Evolutionary conservation across 2,113 vertebrate species (phyloP), one percentile per base, ranked within the genome.

Genomic region (Hippoglossus stenolepis): DNA sequence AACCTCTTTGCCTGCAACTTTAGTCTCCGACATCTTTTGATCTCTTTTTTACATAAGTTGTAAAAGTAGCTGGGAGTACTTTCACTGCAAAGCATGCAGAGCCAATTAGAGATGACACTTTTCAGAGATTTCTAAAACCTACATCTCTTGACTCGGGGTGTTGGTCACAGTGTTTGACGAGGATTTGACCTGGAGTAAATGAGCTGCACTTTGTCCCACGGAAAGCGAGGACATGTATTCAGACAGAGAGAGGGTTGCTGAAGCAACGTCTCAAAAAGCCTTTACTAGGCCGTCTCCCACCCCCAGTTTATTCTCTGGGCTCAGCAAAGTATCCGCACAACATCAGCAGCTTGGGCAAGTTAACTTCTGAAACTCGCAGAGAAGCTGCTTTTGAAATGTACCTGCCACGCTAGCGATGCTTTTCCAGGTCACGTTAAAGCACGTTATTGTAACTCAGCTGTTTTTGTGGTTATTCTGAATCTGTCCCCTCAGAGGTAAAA

Each of bases 321-420:
- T 84, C 87, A 83, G 85, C 85, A 85, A 68, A 83, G 81, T 47
- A 68, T 69, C 76, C 70, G 74, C 75, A 77, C 71, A 79, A 75
- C 73, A 82, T 86, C 78, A 82, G 83, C 89, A 90, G 68, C 73
- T 69, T 63, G 24, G 20, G 26, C 66, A 63, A 82, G 83, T 79
- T 65, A 85, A 83, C 81, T 82, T 85, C 18, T 51, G 62, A 86
- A 90, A 81, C 54, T 81, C 54, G 53, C 56, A 76, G 60, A 68
- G 31, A 57, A 51, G 82, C 64, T 68, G 58, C 28, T 70, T 79
- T 80, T 75, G 23, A 67, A 47, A 74, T 64, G 54, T 21, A 56
- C 58, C 75, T 74, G 75, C 60, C 73, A 75, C 12, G 47, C 14
- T 61, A 78, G 75, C 60, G 65, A 73, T 14, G 53, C 9, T 65